phyloP scores from a whole-genome alignment of 2,797 vertebrate species.

The Momotus momota region DNA sequence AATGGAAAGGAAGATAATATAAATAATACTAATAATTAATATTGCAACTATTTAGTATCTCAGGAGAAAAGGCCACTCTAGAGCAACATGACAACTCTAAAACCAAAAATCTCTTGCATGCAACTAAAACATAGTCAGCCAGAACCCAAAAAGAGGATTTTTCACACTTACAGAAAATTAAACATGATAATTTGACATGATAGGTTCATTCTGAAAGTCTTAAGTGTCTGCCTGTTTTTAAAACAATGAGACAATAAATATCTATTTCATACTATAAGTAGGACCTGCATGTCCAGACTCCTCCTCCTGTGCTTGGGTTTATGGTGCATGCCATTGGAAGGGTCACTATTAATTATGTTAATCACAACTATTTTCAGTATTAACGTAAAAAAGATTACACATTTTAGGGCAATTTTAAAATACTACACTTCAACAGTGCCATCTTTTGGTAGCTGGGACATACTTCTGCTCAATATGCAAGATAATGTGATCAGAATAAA shows the following conservation, averaged over 20 bases:
- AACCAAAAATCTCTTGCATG: not conserved
- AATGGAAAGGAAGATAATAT: not conserved
- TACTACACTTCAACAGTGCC: conserved; percentile 76
- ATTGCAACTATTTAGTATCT: not conserved
- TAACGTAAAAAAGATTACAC: conserved; percentile 13
- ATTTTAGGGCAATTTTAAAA: conserved; percentile 11
- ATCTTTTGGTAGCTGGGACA: conserved; percentile 70
- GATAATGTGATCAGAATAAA: not conserved
- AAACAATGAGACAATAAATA: not conserved
- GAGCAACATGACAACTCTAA: not conserved
- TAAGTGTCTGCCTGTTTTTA: too few species aligned
- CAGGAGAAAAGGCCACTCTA: not conserved
- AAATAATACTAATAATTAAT: too few species aligned
- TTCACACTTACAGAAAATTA: not conserved
- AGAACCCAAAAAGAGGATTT: not conserved
- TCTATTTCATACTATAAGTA: not conserved
- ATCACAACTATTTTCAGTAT: conserved; percentile 56
- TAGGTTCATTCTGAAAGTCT: not conserved
- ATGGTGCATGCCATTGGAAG: conserved; percentile 36
- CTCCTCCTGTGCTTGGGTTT: conserved; percentile 34
- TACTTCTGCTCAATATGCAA: not conserved
- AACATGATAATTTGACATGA: not conserved
- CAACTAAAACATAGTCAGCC: not conserved
- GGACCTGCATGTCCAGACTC: not conserved
- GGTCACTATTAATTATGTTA: conserved; percentile 71